A percentile compares a stretch with the other conserved stretches of the same genome.
Conservation (phyloP, 2,113 vertebrate genomes). For the Formicarius rufipectus region DNA sequence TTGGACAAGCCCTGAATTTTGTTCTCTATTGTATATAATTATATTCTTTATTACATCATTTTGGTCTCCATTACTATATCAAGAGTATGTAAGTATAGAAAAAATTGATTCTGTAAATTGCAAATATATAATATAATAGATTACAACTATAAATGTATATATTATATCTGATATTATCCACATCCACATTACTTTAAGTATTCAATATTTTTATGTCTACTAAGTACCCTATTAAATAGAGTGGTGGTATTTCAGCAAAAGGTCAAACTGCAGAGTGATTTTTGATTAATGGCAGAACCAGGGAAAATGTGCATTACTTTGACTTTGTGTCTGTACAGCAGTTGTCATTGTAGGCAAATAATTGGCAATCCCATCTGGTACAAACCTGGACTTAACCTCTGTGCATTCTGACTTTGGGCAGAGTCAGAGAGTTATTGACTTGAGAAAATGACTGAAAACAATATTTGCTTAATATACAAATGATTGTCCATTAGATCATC, state of each 20-base stretch:
- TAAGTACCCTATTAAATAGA: background rate
- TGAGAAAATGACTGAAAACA: background rate
- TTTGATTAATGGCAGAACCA: background rate
- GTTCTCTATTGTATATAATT: background rate
- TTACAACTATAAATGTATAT: background rate
- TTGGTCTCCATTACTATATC: background rate
- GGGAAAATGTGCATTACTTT: background rate
- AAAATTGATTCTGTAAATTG: background rate
- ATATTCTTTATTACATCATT: background rate
- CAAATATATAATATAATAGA: no score
- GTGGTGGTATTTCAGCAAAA: background rate
- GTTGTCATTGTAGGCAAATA: background rate
- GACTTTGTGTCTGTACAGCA: background rate
- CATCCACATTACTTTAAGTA: fast-evolving
- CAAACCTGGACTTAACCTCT: background rate
- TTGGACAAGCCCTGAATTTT: background rate
- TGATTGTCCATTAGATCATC: background rate
- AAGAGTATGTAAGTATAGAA: background rate
- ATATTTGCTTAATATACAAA: background rate
- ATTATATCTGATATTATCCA: background rate
- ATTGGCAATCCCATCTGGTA: background rate
- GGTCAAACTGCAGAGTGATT: background rate
- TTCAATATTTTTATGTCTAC: background rate
- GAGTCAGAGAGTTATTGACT: background rate
- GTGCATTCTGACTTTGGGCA: background rate